Base-by-base conservation (phyloP, 2,113 vertebrate species). In the Lepidothrix coronata region DNA sequence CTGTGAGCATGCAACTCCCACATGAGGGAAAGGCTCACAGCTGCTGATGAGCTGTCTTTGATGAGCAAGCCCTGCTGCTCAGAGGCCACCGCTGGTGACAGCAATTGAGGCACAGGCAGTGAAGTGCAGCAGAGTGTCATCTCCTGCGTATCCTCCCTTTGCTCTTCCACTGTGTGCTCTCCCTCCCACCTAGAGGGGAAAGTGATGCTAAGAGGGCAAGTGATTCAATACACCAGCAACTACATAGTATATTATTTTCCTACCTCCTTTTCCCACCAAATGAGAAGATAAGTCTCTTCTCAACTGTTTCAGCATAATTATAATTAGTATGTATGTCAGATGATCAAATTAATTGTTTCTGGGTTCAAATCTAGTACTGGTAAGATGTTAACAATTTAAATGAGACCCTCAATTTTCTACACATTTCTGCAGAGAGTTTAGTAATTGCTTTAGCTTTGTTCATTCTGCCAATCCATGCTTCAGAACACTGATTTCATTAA, bases 331-430 rank as follows among this genome's bases (percentile, higher is more conserved):
- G n/a, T 49, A 92, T 76, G 84, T 95, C 78, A 88, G 88, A 75
- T 59, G 43, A 90, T 90, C 81, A 86, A 89, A 93, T 97, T 96
- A 97, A 97, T 97, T 97, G 89, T 96, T 97, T 95, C 95, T 86
- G 41, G n/a, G 93, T 85, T 94, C 72, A 92, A 79, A 92, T 93
- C 85, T 78, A 96, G 74, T 88, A 88, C 91, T 89, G 84, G 71
- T 91, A 91, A 97, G 73, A 95, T 87, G 80, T 82, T 97, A 96
- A 96, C 84, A 86, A 68, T 96, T 97, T 97, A 96, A 97, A 94
- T 95, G 89, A 97, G 94, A 96, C 82, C 77, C 59, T 91, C 83
- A 85, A 90, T 87, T 75, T 78, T 90, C 94, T 46, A 61, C n/a
- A 31, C 61, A 71, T 92, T 92, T 85, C 65, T 79, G 39, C 67